Evolutionary conservation across 1,140 invertebrate species (phyloP), one percentile per base, ranked within the genome.

Genomic region (Ips nitidus): DNA sequence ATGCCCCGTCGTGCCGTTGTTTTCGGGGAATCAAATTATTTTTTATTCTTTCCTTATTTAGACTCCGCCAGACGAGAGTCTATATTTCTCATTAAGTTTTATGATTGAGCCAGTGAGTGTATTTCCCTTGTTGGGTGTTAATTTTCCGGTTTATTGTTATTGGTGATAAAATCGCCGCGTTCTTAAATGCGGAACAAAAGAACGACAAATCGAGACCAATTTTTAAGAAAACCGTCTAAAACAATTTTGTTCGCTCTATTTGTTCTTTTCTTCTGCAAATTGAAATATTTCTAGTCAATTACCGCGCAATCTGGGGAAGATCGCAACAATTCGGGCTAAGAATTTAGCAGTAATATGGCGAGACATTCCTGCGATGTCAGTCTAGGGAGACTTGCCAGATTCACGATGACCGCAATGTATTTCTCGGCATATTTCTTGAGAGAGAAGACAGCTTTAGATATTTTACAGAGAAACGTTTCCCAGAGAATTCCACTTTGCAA

Each of bases 291-390:
- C 63, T 64, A 67, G 56, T 71, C 71, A 73, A 73, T 73, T 73
- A 70, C 68, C 71, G 41, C 61, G 52, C 62, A 74, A 74, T 74
- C 72, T 72, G 70, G 67, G 40, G 66, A 71, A 63, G 66, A 74
- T 69, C 72, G 55, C 61, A 74, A 69, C 70, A 69, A 66, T 72
- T 74, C 57, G 41, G 59, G 50, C 66, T 69, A 70, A 69, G 72
- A 74, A 74, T 74, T 72, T 62, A 74, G 70, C 72, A 66, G 70
- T 66, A 66, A 71, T 64, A 74, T 74, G 70, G 56, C 69, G 66
- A 69, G 72, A 70, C 72, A 74, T 74, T 74, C 72, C 70, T 53
- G 58, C 53, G 59, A 71, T 47, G 69, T 70, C 69, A 67, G 56
- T 70, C 45, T 69, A 53, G 69, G 61, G 53, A 63, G 42, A 63